These are phyloP conservation scores for Echiichthys vipera DNA, from an alignment of 2,797 vertebrate species.

Conservation along the genomic window DNA sequence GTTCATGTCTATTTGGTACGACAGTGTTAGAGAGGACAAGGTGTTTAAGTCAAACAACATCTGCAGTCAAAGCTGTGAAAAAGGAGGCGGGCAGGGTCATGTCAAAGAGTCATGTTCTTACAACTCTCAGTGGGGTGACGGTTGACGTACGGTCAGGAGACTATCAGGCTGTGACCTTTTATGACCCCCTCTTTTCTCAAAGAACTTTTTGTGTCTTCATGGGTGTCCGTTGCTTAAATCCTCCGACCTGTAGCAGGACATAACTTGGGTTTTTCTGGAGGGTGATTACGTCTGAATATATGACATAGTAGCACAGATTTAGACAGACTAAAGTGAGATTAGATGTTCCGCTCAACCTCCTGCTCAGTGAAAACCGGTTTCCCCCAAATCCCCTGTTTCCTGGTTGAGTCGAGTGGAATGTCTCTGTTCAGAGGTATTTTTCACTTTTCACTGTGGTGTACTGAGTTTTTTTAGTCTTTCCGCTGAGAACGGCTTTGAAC, in stretches of 20 bases:
- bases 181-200: neutral
- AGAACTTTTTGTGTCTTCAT: constrained; percentile 12
- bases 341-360: constrained; percentile 33
- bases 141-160: constrained; percentile 32
- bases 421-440: constrained; percentile 62
- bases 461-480: constrained; percentile 44
- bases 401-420: constrained; percentile 39
- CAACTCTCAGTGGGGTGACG: constrained; percentile 48
- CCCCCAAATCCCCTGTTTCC: constrained; percentile 44
- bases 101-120: constrained; percentile 53
- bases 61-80: constrained; percentile 41
- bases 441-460: constrained; percentile 36
- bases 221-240: neutral
- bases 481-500: constrained; percentile 42
- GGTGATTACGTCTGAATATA: neutral
- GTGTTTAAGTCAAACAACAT: constrained; percentile 61
- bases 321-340: constrained; percentile 28
- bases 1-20: constrained; percentile 21
- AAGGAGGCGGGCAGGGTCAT: constrained; percentile 39
- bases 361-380: constrained; percentile 20
- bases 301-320: constrained; percentile 1
- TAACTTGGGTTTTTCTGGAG: too few relatives aligned
- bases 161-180: constrained; percentile 6
- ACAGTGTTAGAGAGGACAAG: constrained; percentile 27
- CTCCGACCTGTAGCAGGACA: neutral